Percentiles rank a stretch among this genome's conserved stretches.
Conservation (phyloP, 2,888 invertebrate genomes). For the Acheta domesticus region DNA sequence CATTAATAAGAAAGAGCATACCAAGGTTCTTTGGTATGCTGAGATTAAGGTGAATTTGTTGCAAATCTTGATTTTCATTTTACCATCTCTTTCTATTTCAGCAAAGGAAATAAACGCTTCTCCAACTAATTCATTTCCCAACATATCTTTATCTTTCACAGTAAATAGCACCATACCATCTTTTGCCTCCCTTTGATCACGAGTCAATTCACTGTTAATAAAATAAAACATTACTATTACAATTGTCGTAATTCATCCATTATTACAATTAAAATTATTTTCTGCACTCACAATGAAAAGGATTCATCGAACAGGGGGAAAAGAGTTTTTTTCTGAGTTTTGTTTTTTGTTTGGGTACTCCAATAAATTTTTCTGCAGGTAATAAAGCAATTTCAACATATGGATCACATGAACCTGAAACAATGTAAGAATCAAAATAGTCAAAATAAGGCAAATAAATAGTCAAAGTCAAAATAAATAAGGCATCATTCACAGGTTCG, state of each 20-base stretch:
- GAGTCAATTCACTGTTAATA: slow-evolving; percentile 58
- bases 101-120: slow-evolving; percentile 85
- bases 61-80: slow-evolving; percentile 58
- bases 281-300: slow-evolving; percentile 78
- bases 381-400: slow-evolving; percentile 84
- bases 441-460: too few species aligned
- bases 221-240: background rate
- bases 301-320: slow-evolving; percentile 94
- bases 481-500: background rate
- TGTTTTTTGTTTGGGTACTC: slow-evolving; percentile 75
- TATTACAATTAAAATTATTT: background rate
- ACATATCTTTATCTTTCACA: slow-evolving; percentile 93
- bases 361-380: slow-evolving; percentile 79
- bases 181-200: slow-evolving; percentile 65
- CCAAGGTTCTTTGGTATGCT: slow-evolving; percentile 66
- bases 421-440: slow-evolving; percentile 38
- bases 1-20: slow-evolving; percentile 41
- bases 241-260: slow-evolving; percentile 4
- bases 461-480: too few species aligned
- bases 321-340: slow-evolving; percentile 85
- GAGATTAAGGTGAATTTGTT: slow-evolving; percentile 70
- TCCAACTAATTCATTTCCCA: slow-evolving; percentile 92
- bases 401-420: slow-evolving; percentile 81
- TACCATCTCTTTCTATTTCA: slow-evolving; percentile 63
- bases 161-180: slow-evolving; percentile 81